phyloP scores from a whole-genome alignment of 2,888 invertebrate genomes.

The Drosophila flavopinicola region DNA sequence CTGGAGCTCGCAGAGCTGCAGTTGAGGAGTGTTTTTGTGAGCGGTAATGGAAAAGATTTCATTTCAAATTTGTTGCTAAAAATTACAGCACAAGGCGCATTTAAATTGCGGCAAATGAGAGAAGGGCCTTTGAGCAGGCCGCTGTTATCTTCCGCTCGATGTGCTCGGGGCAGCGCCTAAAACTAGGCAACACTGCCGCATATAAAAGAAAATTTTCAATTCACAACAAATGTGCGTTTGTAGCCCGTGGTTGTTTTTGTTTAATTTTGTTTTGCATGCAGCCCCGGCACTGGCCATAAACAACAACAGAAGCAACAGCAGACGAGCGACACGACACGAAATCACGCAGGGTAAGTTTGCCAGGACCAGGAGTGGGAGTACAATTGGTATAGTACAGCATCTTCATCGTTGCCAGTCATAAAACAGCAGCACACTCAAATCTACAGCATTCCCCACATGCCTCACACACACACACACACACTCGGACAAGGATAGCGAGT shows the following conservation, averaged over 20 bases:
- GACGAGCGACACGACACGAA: constrained; percentile 35
- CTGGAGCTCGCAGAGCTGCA: constrained; percentile 26
- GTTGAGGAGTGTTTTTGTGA: constrained; percentile 10
- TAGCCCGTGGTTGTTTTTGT: constrained; percentile 72
- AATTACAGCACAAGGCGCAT: constrained; percentile 66
- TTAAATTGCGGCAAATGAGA: constrained; percentile 61
- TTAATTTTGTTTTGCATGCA: constrained; percentile 70
- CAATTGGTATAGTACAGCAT: constrained; percentile 39
- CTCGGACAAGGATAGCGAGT: constrained; percentile 43
- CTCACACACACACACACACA: too few species aligned
- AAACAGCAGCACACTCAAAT: constrained; percentile 45
- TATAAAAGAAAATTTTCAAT: constrained; percentile 58
- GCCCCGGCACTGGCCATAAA: constrained; percentile 44
- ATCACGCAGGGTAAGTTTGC: constrained; percentile 51
- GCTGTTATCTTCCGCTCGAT: constrained; percentile 26
- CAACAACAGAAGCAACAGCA: constrained; percentile 44
- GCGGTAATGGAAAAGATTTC: constrained; percentile 31
- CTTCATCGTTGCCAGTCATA: constrained; percentile 51
- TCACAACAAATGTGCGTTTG: constrained; percentile 53
- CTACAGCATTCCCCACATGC: constrained; percentile 61
- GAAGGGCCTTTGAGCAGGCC: not conserved
- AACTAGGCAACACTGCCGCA: constrained; percentile 58
- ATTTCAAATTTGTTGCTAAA: constrained; percentile 54
- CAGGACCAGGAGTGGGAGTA: constrained; percentile 26
- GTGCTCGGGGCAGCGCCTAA: constrained; percentile 50